Conservation (phyloP, 53 echinoderm and acorn worm genomes). For the Echinarachnius parma region DNA sequence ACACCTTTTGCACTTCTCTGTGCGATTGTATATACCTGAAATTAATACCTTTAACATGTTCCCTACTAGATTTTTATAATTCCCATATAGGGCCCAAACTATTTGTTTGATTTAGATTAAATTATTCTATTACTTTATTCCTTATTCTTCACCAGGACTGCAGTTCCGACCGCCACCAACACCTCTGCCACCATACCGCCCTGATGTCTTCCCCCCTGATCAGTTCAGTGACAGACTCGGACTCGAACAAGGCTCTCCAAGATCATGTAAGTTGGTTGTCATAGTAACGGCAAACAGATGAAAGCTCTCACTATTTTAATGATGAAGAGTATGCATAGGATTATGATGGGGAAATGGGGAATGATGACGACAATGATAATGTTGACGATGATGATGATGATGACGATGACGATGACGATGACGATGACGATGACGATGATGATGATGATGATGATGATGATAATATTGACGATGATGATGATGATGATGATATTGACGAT, state of each 20-base stretch:
- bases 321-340: too few species aligned
- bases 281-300: background rate
- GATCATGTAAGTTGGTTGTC: slow-evolving; percentile 10
- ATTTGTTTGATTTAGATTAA: too few species aligned
- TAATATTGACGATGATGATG: background rate
- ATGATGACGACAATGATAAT: background rate
- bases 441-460: background rate
- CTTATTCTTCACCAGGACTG: too few species aligned
- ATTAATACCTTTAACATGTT: too few species aligned
- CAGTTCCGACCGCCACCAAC: background rate
- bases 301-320: background rate
- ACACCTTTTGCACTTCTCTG: too few species aligned
- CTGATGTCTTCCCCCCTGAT: background rate
- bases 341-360: too few species aligned
- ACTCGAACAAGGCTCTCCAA: background rate
- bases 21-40: too few species aligned
- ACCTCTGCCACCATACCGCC: background rate
- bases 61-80: too few species aligned
- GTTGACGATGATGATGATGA: background rate
- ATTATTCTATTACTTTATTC: too few species aligned
- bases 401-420: too few species aligned
- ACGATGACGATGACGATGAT: too few species aligned
- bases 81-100: too few species aligned
- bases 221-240: background rate
- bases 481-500: background rate